Base-by-base conservation (phyloP, 2,113 vertebrate species). In the Pithys albifrons region DNA sequence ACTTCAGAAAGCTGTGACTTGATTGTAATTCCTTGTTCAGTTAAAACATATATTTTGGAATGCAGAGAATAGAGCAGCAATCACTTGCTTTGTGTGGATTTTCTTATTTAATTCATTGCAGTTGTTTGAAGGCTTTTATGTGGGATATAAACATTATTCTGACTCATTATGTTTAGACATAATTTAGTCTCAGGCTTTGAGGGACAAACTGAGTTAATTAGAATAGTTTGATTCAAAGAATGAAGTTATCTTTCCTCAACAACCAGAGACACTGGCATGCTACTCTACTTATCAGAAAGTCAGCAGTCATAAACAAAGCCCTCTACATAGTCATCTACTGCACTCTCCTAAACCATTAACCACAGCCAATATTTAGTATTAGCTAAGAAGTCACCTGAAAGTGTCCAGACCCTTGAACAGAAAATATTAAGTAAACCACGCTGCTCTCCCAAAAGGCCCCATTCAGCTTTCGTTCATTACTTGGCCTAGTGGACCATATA, bases 371-470 rank as follows among this genome's bases (percentile, higher is more conserved):
- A 82, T 51, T 5, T 24, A 41, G 12, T 27, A 48, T 65, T 70
- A 91, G 75, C 25, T 29, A 76, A 84, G 46, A 65, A 93, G 97
- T 96, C 84, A 99, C 99, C 99, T 99, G 99, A 90, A 99, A 99
- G 95, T 98, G 98, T 88, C 99, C 98, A 37, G 99, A 99, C 23
- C 99, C 99, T 96, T 99, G 99, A 89, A 99, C 98, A 89, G 99
- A 99, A 98, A 99, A 99, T 91, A 99, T 92, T 77, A 99, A 98
- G 93, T 99, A 98, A 94, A 99, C 97, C 20, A 86, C 18, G 39
- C 81, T 97, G 94, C 98, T 98, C 61, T 98, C 98, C 95, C 96
- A 95, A 96, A 99, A 99, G 76, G 99, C 99, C 94, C 97, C 97
- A 87, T 98, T 98, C 74, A 99, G 97, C 88, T 99, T 99, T 49